Conservation (phyloP, 2,113 vertebrate genomes). For the Poeciliopsis occidentalis region DNA sequence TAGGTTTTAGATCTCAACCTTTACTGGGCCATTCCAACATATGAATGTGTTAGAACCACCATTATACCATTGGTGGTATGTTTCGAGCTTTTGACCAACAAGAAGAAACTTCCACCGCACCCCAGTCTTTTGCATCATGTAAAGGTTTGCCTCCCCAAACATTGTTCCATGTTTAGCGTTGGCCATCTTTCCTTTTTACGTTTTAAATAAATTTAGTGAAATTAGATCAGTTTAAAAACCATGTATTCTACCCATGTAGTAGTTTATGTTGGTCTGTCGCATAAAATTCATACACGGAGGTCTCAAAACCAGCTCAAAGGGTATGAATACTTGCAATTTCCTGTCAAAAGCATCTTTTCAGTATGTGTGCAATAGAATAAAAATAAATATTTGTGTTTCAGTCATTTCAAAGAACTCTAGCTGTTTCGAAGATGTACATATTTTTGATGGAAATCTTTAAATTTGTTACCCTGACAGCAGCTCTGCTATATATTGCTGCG, state of each 20-base stretch:
- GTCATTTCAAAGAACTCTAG: conserved; percentile 8
- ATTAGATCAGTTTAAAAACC: neutral
- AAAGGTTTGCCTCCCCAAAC: neutral
- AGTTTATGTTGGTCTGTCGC: neutral
- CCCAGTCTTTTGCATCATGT: neutral
- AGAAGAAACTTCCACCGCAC: neutral
- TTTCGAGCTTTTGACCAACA: neutral
- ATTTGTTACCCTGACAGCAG: conserved; percentile 29
- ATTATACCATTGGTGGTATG: neutral
- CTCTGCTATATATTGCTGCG: conserved; percentile 15
- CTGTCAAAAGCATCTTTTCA: neutral
- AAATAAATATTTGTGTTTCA: neutral
- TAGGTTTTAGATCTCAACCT: neutral
- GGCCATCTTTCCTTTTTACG: no score
- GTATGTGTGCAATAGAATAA: neutral
- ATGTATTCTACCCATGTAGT: neutral
- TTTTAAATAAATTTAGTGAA: neutral
- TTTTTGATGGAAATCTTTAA: conserved; percentile 29
- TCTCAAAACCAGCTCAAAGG: neutral
- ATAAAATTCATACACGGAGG: neutral
- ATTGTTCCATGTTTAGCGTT: no score
- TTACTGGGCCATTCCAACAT: no score
- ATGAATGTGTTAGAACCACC: no score
- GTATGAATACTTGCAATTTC: neutral
- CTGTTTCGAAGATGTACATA: conserved; percentile 19